Evolutionary conservation across 2,888 invertebrate genomes (phyloP), one percentile per base, ranked within the genome.

Genomic region (Ichneumon xanthorius): DNA sequence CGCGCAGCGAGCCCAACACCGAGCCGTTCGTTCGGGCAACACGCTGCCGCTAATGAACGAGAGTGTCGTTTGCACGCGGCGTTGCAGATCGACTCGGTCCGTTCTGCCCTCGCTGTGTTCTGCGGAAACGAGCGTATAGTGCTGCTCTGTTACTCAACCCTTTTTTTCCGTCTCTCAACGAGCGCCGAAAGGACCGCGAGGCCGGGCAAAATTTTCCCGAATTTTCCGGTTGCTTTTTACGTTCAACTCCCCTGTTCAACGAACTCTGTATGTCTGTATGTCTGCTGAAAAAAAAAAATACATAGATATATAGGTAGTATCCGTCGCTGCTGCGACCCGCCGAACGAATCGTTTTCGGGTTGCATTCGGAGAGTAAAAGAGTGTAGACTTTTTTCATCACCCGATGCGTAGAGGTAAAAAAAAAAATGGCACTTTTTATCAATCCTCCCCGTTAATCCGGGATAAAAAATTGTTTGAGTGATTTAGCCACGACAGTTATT

Each of bases 41-140:
- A 90, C 86, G 89, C 87, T 11, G 67, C 61, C 89, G 89, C 88
- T 92, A 91, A 92, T 90, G 91, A 92, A 91, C 90, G 89, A 87
- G 87, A 88, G 89, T 90, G 88, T 91, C 90, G 89, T 90, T 91
- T 90, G 89, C 90, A 89, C 87, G 86, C 79, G 67, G 80, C 77
- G 85, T 85, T 85, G 73, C 78, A 63, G 73, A 81, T 81, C 78
- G 73, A 50, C 75, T 55, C 14, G 75, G 37, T 53, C 75, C 50
- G 48, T 50, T 75, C 88, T 88, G n/a, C 48, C 50, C 61, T 11
- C 45, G 33, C 11, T 58, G 58, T 22, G 58, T 58, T 58, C 26
- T 14, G 58, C 58, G 22, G 26, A 58, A 26, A 26, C 58, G 22
- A 26, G 58, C 58, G 58, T 58, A 58, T 61, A 19, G 26, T 40